A percentile compares a stretch with the other conserved stretches of the same genome.
Conservation (phyloP, 2,888 invertebrate species). For the Calliopum simillimum region DNA sequence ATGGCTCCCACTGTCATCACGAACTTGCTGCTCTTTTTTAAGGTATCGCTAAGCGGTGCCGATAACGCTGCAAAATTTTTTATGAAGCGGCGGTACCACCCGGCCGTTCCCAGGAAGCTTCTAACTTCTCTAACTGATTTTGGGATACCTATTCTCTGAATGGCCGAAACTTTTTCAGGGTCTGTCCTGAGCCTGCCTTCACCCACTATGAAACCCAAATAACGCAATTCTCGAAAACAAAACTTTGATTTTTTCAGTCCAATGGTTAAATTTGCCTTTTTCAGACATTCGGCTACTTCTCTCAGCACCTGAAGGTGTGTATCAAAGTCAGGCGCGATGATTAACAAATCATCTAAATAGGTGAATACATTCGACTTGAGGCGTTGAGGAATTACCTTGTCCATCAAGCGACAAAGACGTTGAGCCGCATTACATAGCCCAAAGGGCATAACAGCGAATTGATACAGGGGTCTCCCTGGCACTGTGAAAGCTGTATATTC, state of each 20-base stretch:
- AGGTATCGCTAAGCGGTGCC: not conserved
- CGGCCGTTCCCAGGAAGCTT: slow-evolving; percentile 24
- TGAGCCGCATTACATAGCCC: slow-evolving; percentile 4
- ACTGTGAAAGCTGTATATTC: not conserved
- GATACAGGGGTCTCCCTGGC: not conserved
- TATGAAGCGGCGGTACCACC: slow-evolving; percentile 28
- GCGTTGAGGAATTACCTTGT: slow-evolving; percentile 1
- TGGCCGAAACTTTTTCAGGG: slow-evolving; percentile 11
- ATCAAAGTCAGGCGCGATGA: too few relatives aligned
- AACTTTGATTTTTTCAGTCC: too few relatives aligned
- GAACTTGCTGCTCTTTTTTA: not conserved
- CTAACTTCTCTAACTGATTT: slow-evolving; percentile 15
- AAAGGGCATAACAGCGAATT: too few relatives aligned
- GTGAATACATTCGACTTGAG: not conserved
- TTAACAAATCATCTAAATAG: too few relatives aligned
- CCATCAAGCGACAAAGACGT: not conserved
- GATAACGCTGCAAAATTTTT: not conserved
- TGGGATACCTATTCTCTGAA: slow-evolving; percentile 1
- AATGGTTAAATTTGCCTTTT: slow-evolving; percentile 20
- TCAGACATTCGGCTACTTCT: slow-evolving; percentile 26
- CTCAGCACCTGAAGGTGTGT: slow-evolving; percentile 3
- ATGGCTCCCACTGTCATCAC: not conserved
- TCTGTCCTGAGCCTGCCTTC: slow-evolving; percentile 5
- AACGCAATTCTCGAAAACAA: not conserved
- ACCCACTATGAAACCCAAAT: slow-evolving; percentile 7